Percentiles rank a stretch among this genome's conserved stretches.
These are phyloP conservation scores for Tyrannus savana DNA, from an alignment of 2,113 vertebrate species.

Conservation along the genomic window DNA sequence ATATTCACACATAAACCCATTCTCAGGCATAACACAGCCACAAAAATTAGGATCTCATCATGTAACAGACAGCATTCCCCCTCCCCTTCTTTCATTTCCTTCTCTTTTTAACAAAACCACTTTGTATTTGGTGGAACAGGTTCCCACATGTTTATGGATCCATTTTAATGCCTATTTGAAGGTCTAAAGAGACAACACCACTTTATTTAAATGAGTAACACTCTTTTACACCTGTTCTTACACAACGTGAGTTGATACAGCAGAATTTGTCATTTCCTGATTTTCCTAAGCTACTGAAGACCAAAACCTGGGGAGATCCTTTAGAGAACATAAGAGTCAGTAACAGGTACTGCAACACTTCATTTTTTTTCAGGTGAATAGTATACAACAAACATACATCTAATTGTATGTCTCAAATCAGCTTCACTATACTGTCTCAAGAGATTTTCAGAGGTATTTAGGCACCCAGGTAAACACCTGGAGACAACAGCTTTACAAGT, in stretches of 20 bases:
- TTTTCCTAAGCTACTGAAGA: background rate
- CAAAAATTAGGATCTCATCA: background rate
- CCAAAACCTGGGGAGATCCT: background rate
- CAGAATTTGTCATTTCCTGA: background rate
- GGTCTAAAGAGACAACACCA: slow-evolving; percentile 48
- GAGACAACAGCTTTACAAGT: background rate
- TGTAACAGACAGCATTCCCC: background rate
- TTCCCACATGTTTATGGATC: slow-evolving; percentile 11
- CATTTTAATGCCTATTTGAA: slow-evolving; percentile 28
- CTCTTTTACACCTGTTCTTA: slow-evolving; percentile 31
- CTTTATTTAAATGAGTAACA: slow-evolving; percentile 52
- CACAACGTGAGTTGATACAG: background rate
- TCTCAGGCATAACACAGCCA: background rate
- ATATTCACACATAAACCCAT: background rate
- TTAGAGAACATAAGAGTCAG: background rate
- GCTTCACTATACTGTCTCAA: background rate
- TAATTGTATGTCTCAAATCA: background rate
- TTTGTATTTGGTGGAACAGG: slow-evolving; percentile 13
- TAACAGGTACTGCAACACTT: background rate
- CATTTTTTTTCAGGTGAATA: background rate
- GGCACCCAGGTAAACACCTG: background rate
- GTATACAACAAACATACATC: background rate
- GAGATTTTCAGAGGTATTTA: background rate
- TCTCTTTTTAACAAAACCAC: slow-evolving; percentile 16
- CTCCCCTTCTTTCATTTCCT: background rate